These are phyloP conservation scores for Geotrupes spiniger DNA, from an alignment of 2,888 invertebrate genomes.

Conservation along the genomic window DNA sequence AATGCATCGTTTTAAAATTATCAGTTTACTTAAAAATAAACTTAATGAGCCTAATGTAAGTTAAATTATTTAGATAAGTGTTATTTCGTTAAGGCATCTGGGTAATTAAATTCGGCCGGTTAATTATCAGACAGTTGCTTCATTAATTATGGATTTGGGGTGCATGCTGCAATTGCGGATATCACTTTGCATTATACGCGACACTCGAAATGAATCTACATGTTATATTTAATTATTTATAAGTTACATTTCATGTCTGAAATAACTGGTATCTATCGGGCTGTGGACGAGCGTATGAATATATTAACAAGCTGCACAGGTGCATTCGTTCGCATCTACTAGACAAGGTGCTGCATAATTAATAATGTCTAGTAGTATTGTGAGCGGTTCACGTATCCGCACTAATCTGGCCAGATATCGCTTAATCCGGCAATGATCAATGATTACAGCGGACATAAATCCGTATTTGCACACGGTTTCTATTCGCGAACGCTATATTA, in stretches of 20 bases:
- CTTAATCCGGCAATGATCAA: slow-evolving; percentile 46
- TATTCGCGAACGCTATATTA: not conserved
- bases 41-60: too few species aligned
- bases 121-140: too few species aligned
- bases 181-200: too few species aligned
- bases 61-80: too few species aligned
- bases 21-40: too few species aligned
- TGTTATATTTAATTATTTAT: slow-evolving; percentile 3
- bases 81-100: too few species aligned
- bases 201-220: too few species aligned
- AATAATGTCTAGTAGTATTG: slow-evolving; percentile 34
- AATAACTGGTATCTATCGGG: slow-evolving; percentile 8
- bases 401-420: slow-evolving; percentile 42
- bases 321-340: slow-evolving; percentile 23
- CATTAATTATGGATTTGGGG: too few species aligned
- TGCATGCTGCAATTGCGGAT: too few species aligned
- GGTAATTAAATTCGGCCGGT: too few species aligned
- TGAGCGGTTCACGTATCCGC: slow-evolving; percentile 9
- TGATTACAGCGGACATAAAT: slow-evolving; percentile 46
- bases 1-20: too few species aligned
- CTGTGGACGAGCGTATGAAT: slow-evolving; percentile 19
- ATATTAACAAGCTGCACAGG: slow-evolving; percentile 29
- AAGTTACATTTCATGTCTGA: slow-evolving; percentile 13
- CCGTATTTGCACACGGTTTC: slow-evolving; percentile 42
- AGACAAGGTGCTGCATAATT: slow-evolving; percentile 36